Evolutionary conservation across 2,888 invertebrate genomes (phyloP), one percentile per base, ranked within the genome.

Genomic region (Cantharis lateralis): DNA sequence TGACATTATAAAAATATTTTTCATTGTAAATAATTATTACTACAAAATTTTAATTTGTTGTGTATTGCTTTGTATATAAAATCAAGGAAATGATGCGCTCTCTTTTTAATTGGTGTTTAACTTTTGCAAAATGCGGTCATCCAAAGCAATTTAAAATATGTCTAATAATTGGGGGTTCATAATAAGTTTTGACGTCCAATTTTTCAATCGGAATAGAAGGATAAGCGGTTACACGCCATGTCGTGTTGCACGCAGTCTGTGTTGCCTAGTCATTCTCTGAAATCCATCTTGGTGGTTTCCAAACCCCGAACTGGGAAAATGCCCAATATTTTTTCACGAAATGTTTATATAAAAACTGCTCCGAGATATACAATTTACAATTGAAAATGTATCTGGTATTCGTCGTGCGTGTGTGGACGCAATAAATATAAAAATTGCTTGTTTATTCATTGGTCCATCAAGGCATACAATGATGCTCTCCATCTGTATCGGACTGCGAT

Each of bases 11-110:
- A n/a, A n/a, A n/a, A n/a, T 48, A 48, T 48, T 48, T 48, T 48
- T 48, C n/a, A 48, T 66, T 66, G 64, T 71, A 69, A 74, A 71
- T 69, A 68, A 68, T 77, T 48, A 24, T 24, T 24, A 32, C 32
- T 32, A 48, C 48, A 48, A 48, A 13, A 48, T n/a, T 48, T 9
- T 48, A 1, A 9, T 48, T 48, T 48, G 2, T 48, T 74, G 74
- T 73, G 68, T 72, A 74, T 70, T 78, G 75, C 70, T 78, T 78
- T 78, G 75, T 78, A 78, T 32, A 78, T 78, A 78, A 72, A 62
- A 48, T 48, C 48, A 71, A 68, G 75, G 78, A 75, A 75, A 75
- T 24, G 72, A 75, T 78, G 75, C 72, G 75, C 78, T 74, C 78
- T 75, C 72, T 68, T 13, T 75, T 78, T 75, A 75, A 72, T 78